Conservation (phyloP, 2,113 vertebrate genomes). For the Parus major region DNA sequence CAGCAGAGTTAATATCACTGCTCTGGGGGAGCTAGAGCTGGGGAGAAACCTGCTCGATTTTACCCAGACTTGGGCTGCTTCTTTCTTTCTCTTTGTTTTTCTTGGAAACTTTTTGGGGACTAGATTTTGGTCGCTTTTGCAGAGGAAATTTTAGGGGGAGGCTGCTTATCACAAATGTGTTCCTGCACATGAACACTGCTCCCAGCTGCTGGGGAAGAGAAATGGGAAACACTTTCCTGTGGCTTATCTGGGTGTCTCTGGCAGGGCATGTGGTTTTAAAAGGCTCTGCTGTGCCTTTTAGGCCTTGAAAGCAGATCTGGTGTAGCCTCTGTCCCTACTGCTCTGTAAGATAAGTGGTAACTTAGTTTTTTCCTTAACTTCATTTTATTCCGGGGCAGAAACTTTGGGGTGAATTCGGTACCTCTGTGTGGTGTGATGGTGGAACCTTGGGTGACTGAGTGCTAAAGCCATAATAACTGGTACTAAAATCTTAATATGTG, state of each 20-base stretch:
- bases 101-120: neutral
- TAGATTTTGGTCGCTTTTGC: neutral
- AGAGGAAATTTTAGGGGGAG: neutral
- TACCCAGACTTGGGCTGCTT: neutral
- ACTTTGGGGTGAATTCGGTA: neutral
- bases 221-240: neutral
- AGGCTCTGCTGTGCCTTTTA: neutral
- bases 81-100: neutral
- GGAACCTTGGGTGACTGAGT: neutral
- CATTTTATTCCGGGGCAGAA: rapidly evolving
- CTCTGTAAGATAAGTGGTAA: neutral
- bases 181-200: rapidly evolving
- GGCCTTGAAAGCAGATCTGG: rapidly evolving
- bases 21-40: neutral
- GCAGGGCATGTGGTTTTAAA: neutral
- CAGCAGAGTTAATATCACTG: neutral
- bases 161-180: rapidly evolving
- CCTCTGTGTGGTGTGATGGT: neutral
- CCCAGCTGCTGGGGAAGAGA: neutral
- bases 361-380: neutral
- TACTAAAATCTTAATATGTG: neutral
- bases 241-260: neutral
- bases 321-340: neutral
- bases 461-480: rapidly evolving
- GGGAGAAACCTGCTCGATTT: neutral